Evolutionary conservation across 2,113 vertebrate species (phyloP).

Genomic region (Sinocyclocheilus anophthalmus): DNA sequence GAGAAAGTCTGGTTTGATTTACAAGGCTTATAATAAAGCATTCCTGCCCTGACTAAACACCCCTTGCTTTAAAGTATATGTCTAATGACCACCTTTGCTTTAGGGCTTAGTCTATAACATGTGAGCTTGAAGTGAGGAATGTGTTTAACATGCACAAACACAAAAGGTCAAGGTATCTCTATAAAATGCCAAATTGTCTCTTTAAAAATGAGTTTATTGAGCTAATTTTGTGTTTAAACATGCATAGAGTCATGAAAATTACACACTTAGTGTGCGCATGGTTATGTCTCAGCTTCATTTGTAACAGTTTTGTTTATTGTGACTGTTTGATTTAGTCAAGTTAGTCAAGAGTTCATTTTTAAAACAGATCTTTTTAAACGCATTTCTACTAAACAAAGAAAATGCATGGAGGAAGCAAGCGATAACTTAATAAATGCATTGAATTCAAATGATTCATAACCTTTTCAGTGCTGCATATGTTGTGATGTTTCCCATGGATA

Average conservation of each 20-base stretch:
- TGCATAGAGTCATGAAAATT: neutral
- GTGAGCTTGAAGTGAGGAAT: neutral
- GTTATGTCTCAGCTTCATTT: neutral
- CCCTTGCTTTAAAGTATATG: neutral
- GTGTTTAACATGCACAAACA: neutral
- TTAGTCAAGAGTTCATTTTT: too few relatives aligned
- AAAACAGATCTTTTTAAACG: neutral
- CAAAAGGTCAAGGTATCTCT: neutral
- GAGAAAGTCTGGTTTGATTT: slow-evolving; percentile 20
- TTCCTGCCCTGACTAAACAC: neutral
- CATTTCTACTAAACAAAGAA: neutral
- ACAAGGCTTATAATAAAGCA: slow-evolving; percentile 19
- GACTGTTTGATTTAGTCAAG: too few relatives aligned
- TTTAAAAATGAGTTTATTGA: neutral
- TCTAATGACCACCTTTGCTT: slow-evolving; percentile 20
- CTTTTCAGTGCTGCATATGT: neutral
- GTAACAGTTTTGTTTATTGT: neutral
- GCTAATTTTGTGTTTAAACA: neutral
- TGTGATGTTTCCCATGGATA: neutral
- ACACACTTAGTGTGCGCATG: neutral
- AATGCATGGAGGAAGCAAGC: neutral
- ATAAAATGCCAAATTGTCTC: neutral
- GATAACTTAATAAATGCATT: neutral
- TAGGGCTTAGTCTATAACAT: neutral
- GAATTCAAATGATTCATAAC: neutral